These are phyloP conservation scores for Colistium nudipinnis DNA, from an alignment of 2,113 vertebrate species.

Conservation along the genomic window DNA sequence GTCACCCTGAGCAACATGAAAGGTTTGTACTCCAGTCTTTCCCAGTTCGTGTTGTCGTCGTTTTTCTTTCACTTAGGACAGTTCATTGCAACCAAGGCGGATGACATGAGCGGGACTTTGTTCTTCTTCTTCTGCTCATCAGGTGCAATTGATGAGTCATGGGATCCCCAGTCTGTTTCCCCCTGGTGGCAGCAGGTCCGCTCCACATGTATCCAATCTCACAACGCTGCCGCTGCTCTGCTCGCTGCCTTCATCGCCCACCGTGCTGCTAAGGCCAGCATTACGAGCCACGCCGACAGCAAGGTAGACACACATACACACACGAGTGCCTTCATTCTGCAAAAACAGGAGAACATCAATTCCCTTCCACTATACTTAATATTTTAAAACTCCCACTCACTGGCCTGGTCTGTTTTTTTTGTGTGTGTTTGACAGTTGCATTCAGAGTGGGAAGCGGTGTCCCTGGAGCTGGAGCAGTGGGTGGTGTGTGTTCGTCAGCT, in stretches of 20 bases:
- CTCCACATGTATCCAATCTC: slow-evolving; percentile 87
- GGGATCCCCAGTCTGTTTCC: slow-evolving; percentile 92
- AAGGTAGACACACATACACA: slow-evolving; percentile 75
- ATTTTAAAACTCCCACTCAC: neutral
- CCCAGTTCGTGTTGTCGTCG: neutral
- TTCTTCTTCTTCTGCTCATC: neutral
- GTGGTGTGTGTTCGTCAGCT: slow-evolving; percentile 91
- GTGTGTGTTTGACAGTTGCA: slow-evolving; percentile 68
- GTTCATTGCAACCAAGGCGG: neutral
- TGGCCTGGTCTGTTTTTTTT: neutral
- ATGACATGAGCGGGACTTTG: too few species aligned
- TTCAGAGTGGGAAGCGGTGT: slow-evolving; percentile 93
- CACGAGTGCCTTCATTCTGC: neutral
- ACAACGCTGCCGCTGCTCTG: slow-evolving; percentile 88
- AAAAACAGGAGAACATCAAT: too few species aligned
- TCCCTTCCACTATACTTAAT: neutral
- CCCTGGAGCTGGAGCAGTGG: slow-evolving; percentile 96
- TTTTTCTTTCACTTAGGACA: neutral
- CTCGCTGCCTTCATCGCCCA: slow-evolving; percentile 90
- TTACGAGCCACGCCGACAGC: slow-evolving; percentile 82
- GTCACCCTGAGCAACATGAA: slow-evolving; percentile 90
- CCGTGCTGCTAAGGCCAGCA: slow-evolving; percentile 83
- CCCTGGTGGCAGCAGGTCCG: slow-evolving; percentile 99
- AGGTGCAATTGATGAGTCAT: slow-evolving; percentile 91
- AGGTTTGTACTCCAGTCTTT: slow-evolving; percentile 77